A percentile compares a stretch with the other conserved stretches of the same genome.
Evolutionary conservation across 2,888 invertebrate species (phyloP).

Genomic region (Zele albiditarsus): DNA sequence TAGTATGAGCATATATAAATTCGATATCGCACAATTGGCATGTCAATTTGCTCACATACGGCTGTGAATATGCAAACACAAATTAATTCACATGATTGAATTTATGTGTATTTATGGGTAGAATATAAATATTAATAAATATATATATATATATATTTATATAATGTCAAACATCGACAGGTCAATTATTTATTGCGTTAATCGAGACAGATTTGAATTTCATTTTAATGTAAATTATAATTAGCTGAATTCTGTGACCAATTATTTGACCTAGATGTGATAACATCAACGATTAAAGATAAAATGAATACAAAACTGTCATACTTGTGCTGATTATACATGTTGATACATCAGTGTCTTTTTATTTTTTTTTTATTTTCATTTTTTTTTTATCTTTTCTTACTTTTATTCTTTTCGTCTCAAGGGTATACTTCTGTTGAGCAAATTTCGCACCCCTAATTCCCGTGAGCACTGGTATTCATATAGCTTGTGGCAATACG

Average conservation of each 20-base stretch:
- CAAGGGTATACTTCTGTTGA: slow-evolving; percentile 6
- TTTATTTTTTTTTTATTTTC: not conserved
- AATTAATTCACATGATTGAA: not conserved
- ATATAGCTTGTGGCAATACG: slow-evolving; percentile 45
- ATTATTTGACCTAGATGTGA: too few relatives aligned
- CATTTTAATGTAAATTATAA: too few relatives aligned
- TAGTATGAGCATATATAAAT: not conserved
- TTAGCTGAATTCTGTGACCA: too few relatives aligned
- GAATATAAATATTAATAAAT: not conserved
- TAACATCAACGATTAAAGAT: not conserved
- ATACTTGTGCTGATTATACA: not conserved
- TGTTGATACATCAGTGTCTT: not conserved
- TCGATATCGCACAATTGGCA: not conserved
- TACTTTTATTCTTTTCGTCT: not conserved
- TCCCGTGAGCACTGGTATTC: slow-evolving; percentile 44
- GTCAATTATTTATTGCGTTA: not conserved
- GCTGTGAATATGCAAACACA: not conserved
- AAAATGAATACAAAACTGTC: not conserved
- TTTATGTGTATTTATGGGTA: not conserved
- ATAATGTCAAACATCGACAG: not conserved
- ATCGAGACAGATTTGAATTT: too few relatives aligned
- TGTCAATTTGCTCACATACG: not conserved
- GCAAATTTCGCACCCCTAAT: slow-evolving; percentile 7
- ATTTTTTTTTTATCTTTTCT: not conserved
- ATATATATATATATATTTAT: too few relatives aligned